Base-by-base conservation (phyloP, 2,888 invertebrate genomes). In the Autographa pulchrina region DNA sequence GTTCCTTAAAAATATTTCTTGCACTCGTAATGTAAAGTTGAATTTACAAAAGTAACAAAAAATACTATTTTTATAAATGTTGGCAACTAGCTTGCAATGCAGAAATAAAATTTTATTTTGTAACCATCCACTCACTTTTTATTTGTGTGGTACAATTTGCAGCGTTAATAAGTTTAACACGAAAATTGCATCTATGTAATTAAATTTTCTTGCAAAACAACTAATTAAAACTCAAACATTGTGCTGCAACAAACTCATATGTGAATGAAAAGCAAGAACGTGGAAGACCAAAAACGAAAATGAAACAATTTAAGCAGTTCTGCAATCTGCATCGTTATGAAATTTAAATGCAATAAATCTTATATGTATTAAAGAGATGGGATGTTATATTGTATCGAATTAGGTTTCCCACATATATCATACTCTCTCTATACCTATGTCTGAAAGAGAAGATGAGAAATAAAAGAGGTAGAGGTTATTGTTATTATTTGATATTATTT, bases 131-230 rank as follows among this genome's bases (percentile, higher is more conserved):
- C 48, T 16, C n/a, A 48, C 8, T 1, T n/a, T 48, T 48, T 48
- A 48, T 48, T 48, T 48, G 5, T 7, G n/a, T 48, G 48, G n/a
- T 48, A 48, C 48, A n/a, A 5, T n/a, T 48, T 48, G 43, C 14
- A 43, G 8, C 48, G 1, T 16, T n/a, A 48, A 48, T 48, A 48
- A 48, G n/a, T 48, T n/a, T 48, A 2, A n/a, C n/a, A 48, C 48
- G n/a, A 48, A 48, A 48, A 48, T 48, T n/a, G 48, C 48, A 48
- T 48, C n/a, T n/a, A 48, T 48, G 48, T 48, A 48, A 48, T 48
- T 48, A 48, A 48, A 48, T n/a, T 48, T 48, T n/a, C 48, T 48
- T n/a, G 48, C 48, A 48, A 43, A 48, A 48, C 48, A 48, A 48
- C 48, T 48, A 48, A 48, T 48, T 48, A 48, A 48, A 48, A 48